phyloP scores from a whole-genome alignment of 2,113 vertebrate species.

The Piaya cayana region DNA sequence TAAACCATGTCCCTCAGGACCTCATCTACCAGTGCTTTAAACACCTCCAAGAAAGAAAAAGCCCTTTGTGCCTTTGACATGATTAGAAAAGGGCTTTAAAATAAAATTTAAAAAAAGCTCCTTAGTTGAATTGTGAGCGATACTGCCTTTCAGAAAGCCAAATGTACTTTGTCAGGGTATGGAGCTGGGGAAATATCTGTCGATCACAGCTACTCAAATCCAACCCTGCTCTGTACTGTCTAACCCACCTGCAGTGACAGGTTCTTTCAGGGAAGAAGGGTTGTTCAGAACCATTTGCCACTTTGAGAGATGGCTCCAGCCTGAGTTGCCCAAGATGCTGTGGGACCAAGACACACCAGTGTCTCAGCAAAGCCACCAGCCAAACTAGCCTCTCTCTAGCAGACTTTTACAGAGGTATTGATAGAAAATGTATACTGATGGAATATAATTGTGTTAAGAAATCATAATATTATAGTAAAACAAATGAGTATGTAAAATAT shows the following conservation, averaged over 20 bases:
- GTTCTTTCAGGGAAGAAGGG: not conserved
- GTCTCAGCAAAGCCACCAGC: not conserved
- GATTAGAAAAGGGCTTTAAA: not conserved
- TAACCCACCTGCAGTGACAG: not conserved
- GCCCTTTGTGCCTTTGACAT: slow-evolving; percentile 5
- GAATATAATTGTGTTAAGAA: not conserved
- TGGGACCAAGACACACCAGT: fast-evolving
- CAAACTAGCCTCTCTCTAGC: not conserved
- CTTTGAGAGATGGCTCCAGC: not conserved
- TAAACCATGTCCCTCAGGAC: too few relatives aligned
- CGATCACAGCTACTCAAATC: not conserved
- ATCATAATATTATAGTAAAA: not conserved
- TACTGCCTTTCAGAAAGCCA: not conserved
- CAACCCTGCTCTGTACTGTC: fast-evolving
- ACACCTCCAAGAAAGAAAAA: too few relatives aligned
- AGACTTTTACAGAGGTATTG: not conserved
- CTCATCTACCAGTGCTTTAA: too few relatives aligned
- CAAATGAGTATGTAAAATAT: not conserved
- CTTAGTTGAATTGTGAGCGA: not conserved
- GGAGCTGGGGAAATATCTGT: not conserved
- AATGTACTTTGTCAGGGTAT: too few relatives aligned
- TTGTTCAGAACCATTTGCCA: fast-evolving
- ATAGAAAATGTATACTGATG: not conserved
- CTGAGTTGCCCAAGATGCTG: not conserved
- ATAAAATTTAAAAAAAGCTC: not conserved